Evolutionary conservation across 2,113 vertebrate species (phyloP).

Genomic region (Psilopogon haemacephalus): DNA sequence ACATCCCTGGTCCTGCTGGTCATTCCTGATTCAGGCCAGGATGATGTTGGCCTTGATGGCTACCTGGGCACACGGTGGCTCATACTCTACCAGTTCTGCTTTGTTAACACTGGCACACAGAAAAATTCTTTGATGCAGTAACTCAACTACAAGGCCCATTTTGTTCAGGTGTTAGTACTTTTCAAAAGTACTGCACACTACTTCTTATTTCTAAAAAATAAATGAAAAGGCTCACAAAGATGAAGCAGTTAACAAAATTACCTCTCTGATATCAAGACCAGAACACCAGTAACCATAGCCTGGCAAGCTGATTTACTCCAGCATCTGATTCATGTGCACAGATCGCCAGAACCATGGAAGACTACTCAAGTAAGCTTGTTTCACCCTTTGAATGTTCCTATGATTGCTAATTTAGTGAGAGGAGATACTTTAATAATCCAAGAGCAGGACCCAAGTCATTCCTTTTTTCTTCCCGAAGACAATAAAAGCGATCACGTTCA

Average conservation of each 20-base stretch:
- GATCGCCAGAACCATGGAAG: not conserved
- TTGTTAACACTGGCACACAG: not conserved
- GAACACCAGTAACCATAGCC: not conserved
- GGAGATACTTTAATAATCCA: not conserved
- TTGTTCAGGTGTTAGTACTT: not conserved
- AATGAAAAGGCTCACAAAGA: not conserved
- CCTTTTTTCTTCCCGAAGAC: not conserved
- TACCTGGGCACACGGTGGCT: no score
- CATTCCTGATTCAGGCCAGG: no score
- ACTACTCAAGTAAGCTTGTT: not conserved
- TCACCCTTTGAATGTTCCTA: not conserved
- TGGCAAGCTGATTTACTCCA: not conserved
- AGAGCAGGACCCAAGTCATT: not conserved
- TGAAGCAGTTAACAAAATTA: not conserved
- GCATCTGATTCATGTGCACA: not conserved
- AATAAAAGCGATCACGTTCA: not conserved
- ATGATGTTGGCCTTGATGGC: no score
- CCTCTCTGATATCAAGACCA: not conserved
- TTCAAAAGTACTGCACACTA: not conserved
- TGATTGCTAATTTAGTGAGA: not conserved
- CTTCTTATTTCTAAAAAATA: not conserved
- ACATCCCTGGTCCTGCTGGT: no score
- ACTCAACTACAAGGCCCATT: not conserved
- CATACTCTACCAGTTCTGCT: no score
- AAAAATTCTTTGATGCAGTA: not conserved